Conservation (phyloP, 2,113 vertebrate genomes). For the Gopherus evgoodei region DNA sequence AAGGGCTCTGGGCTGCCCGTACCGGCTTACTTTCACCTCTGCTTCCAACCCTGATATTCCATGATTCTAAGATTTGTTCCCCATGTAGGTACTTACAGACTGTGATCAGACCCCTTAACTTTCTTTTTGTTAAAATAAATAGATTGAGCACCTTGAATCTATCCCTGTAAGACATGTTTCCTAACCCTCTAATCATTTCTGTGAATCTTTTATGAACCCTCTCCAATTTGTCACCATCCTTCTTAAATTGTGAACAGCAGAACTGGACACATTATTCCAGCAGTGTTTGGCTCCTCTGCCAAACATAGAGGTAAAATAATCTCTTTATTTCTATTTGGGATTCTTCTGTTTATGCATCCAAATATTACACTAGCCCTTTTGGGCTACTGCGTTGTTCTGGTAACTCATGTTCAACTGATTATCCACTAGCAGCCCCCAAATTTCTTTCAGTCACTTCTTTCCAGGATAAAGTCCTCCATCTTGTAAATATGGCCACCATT, state of each 20-base stretch:
- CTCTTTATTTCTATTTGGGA: not conserved
- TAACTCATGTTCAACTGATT: not conserved
- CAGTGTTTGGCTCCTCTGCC: not conserved
- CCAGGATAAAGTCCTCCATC: not conserved
- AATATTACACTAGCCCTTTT: not conserved
- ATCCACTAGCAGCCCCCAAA: not conserved
- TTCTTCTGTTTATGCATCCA: not conserved
- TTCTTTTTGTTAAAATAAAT: not conserved
- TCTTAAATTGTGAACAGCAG: not conserved
- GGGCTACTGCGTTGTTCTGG: not conserved
- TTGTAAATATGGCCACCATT: not conserved
- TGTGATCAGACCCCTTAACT: not conserved
- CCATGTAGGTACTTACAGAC: not conserved
- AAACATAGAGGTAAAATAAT: not conserved
- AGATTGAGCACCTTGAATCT: not conserved
- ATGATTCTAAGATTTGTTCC: not conserved
- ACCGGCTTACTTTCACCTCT: no score
- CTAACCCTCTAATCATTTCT: not conserved
- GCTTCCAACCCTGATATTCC: no score
- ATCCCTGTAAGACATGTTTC: not conserved
- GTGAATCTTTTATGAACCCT: not conserved
- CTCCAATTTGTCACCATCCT: not conserved
- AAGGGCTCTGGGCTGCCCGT: no score
- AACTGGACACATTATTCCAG: not conserved
- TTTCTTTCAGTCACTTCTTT: not conserved